Percentiles rank a stretch among this genome's conserved stretches.
Conservation (phyloP, 2,113 vertebrate species). For the Loxodonta africana region DNA sequence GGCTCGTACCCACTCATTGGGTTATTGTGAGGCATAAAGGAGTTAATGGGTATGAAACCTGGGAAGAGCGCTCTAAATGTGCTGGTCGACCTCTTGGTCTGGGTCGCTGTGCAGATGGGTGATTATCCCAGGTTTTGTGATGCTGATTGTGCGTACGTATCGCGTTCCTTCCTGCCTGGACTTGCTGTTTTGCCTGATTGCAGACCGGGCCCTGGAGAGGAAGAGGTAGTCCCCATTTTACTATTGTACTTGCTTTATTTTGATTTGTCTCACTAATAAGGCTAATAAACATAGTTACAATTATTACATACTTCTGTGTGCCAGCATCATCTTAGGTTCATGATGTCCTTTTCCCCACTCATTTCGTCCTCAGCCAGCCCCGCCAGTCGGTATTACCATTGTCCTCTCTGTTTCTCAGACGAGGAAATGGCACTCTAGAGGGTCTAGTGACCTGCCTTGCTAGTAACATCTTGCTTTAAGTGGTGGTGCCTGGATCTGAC, state of each 20-base stretch:
- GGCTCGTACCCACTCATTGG: background rate
- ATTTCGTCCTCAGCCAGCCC: background rate
- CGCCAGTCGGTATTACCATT: background rate
- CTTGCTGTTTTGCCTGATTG: constrained; percentile 55
- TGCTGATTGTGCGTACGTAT: constrained; percentile 54
- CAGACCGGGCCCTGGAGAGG: constrained; percentile 65
- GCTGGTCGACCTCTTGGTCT: background rate
- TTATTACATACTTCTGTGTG: background rate
- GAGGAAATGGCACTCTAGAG: background rate
- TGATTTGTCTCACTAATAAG: constrained; percentile 17
- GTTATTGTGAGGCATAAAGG: background rate
- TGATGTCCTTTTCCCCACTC: background rate
- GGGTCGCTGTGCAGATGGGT: background rate
- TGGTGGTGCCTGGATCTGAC: background rate
- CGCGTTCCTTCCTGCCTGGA: constrained; percentile 54
- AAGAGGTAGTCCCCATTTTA: constrained; percentile 60
- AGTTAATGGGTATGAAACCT: background rate
- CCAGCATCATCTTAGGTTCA: constrained; percentile 46
- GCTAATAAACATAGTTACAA: constrained; percentile 7
- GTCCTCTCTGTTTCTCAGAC: background rate
- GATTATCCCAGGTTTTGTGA: background rate
- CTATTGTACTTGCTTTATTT: constrained; percentile 27
- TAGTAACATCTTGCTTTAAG: background rate
- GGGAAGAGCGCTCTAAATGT: background rate
- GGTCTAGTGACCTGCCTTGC: background rate